A percentile compares a stretch with the other conserved stretches of the same genome.
phyloP scores from a whole-genome alignment of 2,797 vertebrate species.

The Periophthalmus magnuspinnatus region DNA sequence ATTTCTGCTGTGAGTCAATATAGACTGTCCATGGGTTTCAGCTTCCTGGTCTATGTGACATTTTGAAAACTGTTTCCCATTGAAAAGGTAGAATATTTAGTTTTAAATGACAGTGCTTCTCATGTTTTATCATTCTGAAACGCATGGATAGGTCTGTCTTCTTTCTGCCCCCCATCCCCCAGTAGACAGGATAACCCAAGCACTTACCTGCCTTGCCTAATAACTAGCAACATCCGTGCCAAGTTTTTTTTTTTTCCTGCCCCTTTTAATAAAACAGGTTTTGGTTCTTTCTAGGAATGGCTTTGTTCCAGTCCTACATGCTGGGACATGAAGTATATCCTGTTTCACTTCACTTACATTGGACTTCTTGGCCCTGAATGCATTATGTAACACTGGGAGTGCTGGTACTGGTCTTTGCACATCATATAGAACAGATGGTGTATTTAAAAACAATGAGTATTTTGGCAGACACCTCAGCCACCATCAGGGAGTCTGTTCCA shows the following conservation, averaged over 20 bases:
- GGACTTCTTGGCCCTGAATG: neutral
- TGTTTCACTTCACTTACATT: neutral
- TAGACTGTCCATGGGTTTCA: too few relatives aligned
- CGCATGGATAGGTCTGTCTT: too few relatives aligned
- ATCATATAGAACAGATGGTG: slow-evolving; percentile 41
- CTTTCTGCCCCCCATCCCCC: neutral
- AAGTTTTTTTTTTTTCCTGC: neutral
- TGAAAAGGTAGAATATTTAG: too few relatives aligned
- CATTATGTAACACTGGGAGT: neutral
- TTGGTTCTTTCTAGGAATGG: neutral
- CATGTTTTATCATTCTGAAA: too few relatives aligned
- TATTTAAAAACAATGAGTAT: slow-evolving; percentile 30
- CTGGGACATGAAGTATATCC: neutral
- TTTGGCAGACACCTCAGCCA: slow-evolving; percentile 26
- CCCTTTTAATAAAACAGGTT: neutral
- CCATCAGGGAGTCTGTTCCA: slow-evolving; percentile 33
- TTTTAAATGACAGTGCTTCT: too few relatives aligned
- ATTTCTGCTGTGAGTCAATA: too few relatives aligned
- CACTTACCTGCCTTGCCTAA: neutral
- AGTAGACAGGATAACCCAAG: neutral
- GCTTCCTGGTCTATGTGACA: too few relatives aligned
- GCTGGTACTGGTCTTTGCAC: slow-evolving; percentile 18
- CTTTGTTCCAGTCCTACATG: slow-evolving; percentile 1
- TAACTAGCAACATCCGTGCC: neutral
- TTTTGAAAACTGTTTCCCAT: too few relatives aligned